Conservation (phyloP, 2,113 vertebrate species). For the Sphyrna mokarran region DNA sequence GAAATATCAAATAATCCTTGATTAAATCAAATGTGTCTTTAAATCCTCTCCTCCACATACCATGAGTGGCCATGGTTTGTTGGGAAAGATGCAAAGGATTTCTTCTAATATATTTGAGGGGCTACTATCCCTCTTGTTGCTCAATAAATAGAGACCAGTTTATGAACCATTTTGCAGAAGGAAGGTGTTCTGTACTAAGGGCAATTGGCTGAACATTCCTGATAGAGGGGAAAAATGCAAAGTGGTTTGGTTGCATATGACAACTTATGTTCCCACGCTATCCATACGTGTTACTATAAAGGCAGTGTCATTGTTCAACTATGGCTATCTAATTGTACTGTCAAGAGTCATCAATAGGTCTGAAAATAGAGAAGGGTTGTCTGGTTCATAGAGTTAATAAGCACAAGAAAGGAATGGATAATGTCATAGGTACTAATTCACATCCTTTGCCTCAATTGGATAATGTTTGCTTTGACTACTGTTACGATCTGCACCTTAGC, state of each 20-base stretch:
- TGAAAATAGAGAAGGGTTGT: neutral
- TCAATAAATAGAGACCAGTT: neutral
- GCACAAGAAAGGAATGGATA: neutral
- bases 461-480: neutral
- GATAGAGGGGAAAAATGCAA: neutral
- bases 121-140: neutral
- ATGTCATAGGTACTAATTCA: neutral
- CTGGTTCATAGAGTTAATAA: neutral
- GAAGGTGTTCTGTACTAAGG: neutral
- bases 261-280: neutral
- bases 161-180: neutral
- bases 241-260: neutral
- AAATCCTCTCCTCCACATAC: neutral
- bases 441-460: neutral
- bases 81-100: neutral
- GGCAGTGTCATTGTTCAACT: neutral
- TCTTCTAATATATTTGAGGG: neutral
- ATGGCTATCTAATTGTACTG: neutral
- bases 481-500: neutral
- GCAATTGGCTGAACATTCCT: neutral
- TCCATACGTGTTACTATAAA: neutral
- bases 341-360: neutral
- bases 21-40: conserved; percentile 6
- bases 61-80: neutral
- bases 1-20: neutral